Percentiles rank a stretch among this genome's conserved stretches.
Conservation (phyloP, 2,888 invertebrate genomes). For the Diaperis boleti region DNA sequence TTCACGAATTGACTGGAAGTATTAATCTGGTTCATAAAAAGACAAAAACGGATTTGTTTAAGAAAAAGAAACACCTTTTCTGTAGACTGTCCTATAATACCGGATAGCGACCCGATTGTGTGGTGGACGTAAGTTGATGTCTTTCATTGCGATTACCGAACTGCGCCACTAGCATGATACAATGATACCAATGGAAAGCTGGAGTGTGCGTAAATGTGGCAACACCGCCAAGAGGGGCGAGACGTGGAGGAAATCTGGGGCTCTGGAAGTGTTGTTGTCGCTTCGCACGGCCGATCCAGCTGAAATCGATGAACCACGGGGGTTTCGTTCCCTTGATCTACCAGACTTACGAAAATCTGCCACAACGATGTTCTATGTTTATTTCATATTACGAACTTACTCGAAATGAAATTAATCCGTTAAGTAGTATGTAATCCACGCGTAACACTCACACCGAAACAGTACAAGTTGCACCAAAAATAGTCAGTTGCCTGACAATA, state of each 20-base stretch:
- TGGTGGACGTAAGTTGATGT: constrained; percentile 48
- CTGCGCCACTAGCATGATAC: constrained; percentile 57
- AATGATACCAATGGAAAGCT: constrained; percentile 61
- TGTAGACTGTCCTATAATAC: constrained; percentile 58
- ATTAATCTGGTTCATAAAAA: constrained; percentile 32
- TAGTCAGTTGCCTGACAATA: not conserved
- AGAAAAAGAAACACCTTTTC: constrained; percentile 56
- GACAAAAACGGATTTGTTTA: constrained; percentile 42
- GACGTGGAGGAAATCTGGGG: constrained; percentile 52
- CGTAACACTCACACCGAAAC: constrained; percentile 44
- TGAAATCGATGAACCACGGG: constrained; percentile 44
- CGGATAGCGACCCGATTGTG: constrained; percentile 47
- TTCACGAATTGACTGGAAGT: no score
- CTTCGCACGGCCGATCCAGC: constrained; percentile 53
- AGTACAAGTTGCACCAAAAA: constrained; percentile 18
- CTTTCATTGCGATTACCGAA: constrained; percentile 44
- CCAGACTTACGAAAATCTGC: no score
- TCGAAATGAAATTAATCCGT: constrained; percentile 31
- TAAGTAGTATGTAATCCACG: constrained; percentile 41
- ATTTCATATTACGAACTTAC: constrained; percentile 44
- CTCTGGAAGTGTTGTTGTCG: constrained; percentile 57
- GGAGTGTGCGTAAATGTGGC: constrained; percentile 57
- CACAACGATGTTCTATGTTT: not conserved
- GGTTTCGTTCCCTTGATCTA: constrained; percentile 5
- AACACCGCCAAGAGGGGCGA: constrained; percentile 55